Base-by-base conservation (phyloP, 2,797 vertebrate genomes). In the Manis crassicaudata region DNA sequence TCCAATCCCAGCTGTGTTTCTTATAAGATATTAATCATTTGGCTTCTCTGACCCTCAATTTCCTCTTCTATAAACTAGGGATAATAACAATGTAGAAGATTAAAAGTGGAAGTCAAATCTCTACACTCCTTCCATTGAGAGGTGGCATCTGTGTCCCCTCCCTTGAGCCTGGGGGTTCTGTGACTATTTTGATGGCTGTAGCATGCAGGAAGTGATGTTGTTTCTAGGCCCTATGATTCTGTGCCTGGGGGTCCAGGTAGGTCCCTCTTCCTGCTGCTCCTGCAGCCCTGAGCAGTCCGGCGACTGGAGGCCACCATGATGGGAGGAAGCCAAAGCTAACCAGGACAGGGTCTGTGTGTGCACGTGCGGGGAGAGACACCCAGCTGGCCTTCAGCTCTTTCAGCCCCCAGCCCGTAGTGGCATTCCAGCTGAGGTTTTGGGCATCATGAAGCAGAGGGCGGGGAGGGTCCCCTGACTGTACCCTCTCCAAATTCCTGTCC, bases 41-140 rank as follows among this genome's bases (percentile, higher is more conserved):
- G 81, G 18, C 35, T 65, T 80, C 85, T 50, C 54, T 50, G n/a
- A 18, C 27, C n/a, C 1, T 88, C 46, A 5, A 13, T 75, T 70
- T 86, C 54, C 20, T 96, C 32, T 89, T 70, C 21, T 46, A 29
- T 70, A 80, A 80, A 81, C 62, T 18, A 62, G 35, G 7, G 52
- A 29, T 62, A 35, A 83, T 29, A 77, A 62, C 17, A 40, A n/a
- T 17, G 12, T 23, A 25, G 29, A 40, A 7, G 32, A 43, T 54
- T 73, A 23, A 91, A 76, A 58, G 52, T 29, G 37, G 70, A 29
- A n/a, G 50, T 50, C 32, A 27, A 23, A 8, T 76, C 32, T 62
- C 70, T 17, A 14, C 18, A 8, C 12, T 11, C 10, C 12, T 67
- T 60, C 29, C 14, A 7, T 0, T 40, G 73, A 20, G 32, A 73